A percentile compares a stretch with the other conserved stretches of the same genome.
These are phyloP conservation scores for Limnephilus lunatus DNA, from an alignment of 2,888 invertebrate genomes.

Conservation along the genomic window DNA sequence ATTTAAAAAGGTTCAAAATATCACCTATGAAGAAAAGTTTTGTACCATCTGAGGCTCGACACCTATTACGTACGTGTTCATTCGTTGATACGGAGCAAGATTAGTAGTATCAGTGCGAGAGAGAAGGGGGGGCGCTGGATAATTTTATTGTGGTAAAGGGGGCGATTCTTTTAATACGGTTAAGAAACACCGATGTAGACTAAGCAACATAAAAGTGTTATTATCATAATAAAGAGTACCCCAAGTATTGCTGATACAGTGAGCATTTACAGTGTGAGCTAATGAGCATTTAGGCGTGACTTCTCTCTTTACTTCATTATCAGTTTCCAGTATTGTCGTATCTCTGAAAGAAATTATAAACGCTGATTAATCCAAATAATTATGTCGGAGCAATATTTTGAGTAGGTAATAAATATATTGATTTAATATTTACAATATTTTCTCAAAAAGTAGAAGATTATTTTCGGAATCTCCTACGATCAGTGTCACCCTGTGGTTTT, in stretches of 20 bases:
- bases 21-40: no score
- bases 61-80: no score
- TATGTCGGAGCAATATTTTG: background rate
- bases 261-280: constrained; percentile 75
- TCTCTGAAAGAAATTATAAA: constrained; percentile 69
- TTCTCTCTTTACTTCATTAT: constrained; percentile 72
- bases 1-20: no score
- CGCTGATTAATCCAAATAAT: background rate
- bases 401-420: constrained; percentile 2
- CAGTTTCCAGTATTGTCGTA: constrained; percentile 72
- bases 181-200: no score
- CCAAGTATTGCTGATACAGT: constrained; percentile 79
- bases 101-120: no score
- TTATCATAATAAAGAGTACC: constrained; percentile 71
- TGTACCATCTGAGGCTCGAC: no score
- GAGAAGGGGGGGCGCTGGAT: no score
- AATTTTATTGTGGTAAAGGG: no score
- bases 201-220: background rate
- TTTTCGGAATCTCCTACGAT: constrained; percentile 83
- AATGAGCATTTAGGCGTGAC: constrained; percentile 72
- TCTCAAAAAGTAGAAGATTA: constrained; percentile 77
- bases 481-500: constrained; percentile 77
- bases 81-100: no score
- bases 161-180: no score
- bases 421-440: constrained; percentile 76